These are phyloP conservation scores for Notarius lentiginosus DNA, from an alignment of 2,113 vertebrate species.

Conservation along the genomic window DNA sequence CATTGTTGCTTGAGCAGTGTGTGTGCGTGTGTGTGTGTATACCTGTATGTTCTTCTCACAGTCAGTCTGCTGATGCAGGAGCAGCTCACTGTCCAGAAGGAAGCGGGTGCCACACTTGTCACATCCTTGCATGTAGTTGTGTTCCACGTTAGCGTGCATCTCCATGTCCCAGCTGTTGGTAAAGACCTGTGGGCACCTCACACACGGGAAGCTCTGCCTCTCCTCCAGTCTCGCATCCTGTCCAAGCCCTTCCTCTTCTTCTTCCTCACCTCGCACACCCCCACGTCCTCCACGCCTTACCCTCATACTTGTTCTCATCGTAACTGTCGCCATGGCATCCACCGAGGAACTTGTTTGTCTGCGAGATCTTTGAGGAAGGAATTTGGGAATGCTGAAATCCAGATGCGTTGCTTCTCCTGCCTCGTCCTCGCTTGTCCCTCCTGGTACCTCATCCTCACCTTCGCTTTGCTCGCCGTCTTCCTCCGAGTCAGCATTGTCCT, in stretches of 20 bases:
- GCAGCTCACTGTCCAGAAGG: slow-evolving; percentile 81
- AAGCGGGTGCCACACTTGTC: slow-evolving; percentile 85
- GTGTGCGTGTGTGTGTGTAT: background rate
- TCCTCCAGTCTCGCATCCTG: slow-evolving; percentile 81
- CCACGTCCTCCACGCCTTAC: slow-evolving; percentile 59
- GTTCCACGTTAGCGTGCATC: slow-evolving; percentile 84
- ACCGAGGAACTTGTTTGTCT: slow-evolving; percentile 58
- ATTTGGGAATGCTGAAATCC: slow-evolving; percentile 47
- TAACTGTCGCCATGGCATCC: slow-evolving; percentile 64
- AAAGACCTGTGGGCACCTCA: slow-evolving; percentile 82
- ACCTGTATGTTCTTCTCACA: slow-evolving; percentile 88
- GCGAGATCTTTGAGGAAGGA: slow-evolving; percentile 55
- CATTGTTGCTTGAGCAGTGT: background rate
- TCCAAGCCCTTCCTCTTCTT: slow-evolving; percentile 60
- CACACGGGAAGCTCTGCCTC: slow-evolving; percentile 80
- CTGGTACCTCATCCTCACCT: slow-evolving; percentile 43
- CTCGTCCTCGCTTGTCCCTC: slow-evolving; percentile 51
- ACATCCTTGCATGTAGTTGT: slow-evolving; percentile 85
- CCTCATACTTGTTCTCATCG: slow-evolving; percentile 58
- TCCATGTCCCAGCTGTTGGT: slow-evolving; percentile 89
- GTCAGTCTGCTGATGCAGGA: slow-evolving; percentile 84
- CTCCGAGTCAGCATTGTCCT: slow-evolving; percentile 31
- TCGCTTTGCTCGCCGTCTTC: slow-evolving; percentile 49
- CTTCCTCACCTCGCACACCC: slow-evolving; percentile 58
- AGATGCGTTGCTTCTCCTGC: slow-evolving; percentile 56